Base-by-base conservation (phyloP, 2,113 vertebrate genomes). In the Pycnonotus jocosus region DNA sequence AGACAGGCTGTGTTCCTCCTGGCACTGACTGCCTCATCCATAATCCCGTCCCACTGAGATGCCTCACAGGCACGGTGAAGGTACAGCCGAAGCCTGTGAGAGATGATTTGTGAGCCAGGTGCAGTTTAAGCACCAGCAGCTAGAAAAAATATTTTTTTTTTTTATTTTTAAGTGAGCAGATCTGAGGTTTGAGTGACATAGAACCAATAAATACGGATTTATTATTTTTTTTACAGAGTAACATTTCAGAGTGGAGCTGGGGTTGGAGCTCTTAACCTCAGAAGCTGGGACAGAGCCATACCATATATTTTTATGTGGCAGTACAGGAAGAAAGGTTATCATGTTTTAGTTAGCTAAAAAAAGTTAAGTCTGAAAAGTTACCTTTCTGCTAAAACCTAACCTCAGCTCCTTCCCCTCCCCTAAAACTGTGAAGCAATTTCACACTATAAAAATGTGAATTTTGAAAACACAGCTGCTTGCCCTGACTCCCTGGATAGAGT, bases 81-180 rank as follows among this genome's bases (percentile, higher is more conserved):
- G 77, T 93, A 81, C 64, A 94, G 89, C 74, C 3, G n/a, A 93
- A 82, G 79, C 8, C 42, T 80, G 12, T 23, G 74, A 93, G 91
- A 61, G 74, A 80, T 85, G 85, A 95, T 96, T 96, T 96, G 87
- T 93, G 85, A 95, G 61, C 93, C 94, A 96, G 94, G 84, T 93
- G 91, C 78, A 91, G 56, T 65, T 88, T 92, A 88, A 95, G 85
- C 76, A 90, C 71, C 44, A 24, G 66, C 71, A 96, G 58, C 62
- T 90, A 91, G 84, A 77, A 78, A 86, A 74, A 77, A 33, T 10
- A 37, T 70, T 0, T 37, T 51, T 85, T 81, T 80, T 47, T 71
- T 84, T 38, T 66, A 51, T 50, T 92, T 96, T 91, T 18, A 85
- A 81, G 86, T 35, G 62, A 86, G 54, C 17, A 66, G 79, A 88